Percentiles rank a stretch among this genome's conserved stretches.
phyloP scores from a whole-genome alignment of 2,113 vertebrate genomes.

The Tamias sibiricus region DNA sequence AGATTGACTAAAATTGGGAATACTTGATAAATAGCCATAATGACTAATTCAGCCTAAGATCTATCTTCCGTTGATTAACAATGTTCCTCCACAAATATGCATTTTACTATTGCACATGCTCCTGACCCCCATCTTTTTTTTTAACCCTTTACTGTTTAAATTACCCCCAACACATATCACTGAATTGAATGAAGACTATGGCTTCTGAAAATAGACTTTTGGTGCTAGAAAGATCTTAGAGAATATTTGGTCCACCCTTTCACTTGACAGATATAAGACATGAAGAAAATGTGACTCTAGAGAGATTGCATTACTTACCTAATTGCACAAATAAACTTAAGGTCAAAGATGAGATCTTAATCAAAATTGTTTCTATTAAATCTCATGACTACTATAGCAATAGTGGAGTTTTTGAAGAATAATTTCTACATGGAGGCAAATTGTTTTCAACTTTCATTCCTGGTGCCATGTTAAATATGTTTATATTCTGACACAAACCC shows the following conservation, averaged over 20 bases:
- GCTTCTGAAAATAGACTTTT: background rate
- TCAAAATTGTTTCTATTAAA: background rate
- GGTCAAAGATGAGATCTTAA: background rate
- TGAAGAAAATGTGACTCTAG: background rate
- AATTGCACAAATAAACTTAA: background rate
- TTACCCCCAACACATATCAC: background rate
- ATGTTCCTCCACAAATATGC: background rate
- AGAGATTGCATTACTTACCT: background rate
- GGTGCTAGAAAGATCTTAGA: background rate
- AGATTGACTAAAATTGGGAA: background rate
- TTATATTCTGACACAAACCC: background rate
- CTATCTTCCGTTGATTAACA: background rate
- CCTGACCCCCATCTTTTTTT: background rate
- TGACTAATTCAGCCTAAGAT: background rate
- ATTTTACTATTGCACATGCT: background rate
- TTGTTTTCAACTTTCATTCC: background rate
- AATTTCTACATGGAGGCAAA: background rate
- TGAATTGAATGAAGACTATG: background rate
- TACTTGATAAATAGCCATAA: background rate
- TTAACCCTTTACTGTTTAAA: background rate
- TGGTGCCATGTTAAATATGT: background rate
- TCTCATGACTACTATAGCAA: background rate
- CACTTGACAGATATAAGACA: background rate
- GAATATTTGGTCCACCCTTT: background rate
- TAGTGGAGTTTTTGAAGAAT: background rate